Evolutionary conservation across 2,113 vertebrate genomes (phyloP).

Genomic region (Pollachius pollachius): DNA sequence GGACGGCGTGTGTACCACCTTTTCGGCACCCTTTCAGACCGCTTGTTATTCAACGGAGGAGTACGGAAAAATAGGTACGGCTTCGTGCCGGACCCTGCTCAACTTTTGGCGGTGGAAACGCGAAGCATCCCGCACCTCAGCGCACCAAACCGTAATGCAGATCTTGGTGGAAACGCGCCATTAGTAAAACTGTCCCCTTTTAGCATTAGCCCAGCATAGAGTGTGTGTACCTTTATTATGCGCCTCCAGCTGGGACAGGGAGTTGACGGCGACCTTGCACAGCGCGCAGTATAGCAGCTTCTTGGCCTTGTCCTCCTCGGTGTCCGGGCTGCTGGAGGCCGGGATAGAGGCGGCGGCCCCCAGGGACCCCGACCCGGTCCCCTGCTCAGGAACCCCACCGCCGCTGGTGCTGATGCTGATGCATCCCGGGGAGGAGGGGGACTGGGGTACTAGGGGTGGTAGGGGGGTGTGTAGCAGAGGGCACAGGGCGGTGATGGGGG

Average conservation of each 20-base stretch:
- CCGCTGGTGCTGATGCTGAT: constrained; percentile 25
- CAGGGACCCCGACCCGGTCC: constrained; percentile 16
- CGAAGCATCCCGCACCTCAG: no score
- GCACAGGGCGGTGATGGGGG: constrained; percentile 52
- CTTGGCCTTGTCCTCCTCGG: constrained; percentile 88
- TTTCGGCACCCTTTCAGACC: no score
- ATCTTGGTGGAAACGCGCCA: no score
- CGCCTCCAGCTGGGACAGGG: constrained; percentile 90
- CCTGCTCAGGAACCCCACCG: constrained; percentile 54
- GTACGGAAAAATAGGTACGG: no score
- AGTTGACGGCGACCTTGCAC: constrained; percentile 93
- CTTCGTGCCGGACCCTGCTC: no score
- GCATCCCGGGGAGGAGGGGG: constrained; percentile 65
- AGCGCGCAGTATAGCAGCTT: constrained; percentile 88
- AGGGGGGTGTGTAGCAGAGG: constrained; percentile 53
- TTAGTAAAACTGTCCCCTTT: no score
- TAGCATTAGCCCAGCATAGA: no score
- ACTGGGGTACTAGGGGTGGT: constrained; percentile 48
- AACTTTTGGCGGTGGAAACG: no score
- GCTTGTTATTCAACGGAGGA: no score
- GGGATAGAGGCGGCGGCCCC: constrained; percentile 37
- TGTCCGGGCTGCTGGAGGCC: constrained; percentile 69
- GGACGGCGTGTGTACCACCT: no score
- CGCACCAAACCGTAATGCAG: no score
- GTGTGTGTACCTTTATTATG: constrained; percentile 85